Percentiles rank a stretch among this genome's conserved stretches.
These are phyloP conservation scores for Parapristionchus giblindavisi DNA, from an alignment of 2,888 invertebrate species.

Conservation along the genomic window DNA sequence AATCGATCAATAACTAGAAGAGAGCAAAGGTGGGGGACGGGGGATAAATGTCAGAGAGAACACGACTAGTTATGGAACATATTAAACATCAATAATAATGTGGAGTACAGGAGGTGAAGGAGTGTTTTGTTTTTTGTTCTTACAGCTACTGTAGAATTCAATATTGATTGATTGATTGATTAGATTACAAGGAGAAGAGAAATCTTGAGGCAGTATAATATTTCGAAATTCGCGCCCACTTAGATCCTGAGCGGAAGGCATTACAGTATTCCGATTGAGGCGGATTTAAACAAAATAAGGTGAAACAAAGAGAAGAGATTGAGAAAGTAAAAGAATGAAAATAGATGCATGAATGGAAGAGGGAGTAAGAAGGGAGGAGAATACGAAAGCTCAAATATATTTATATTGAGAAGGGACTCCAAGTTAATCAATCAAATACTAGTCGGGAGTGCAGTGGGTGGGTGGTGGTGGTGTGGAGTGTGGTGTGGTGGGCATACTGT, in stretches of 20 bases:
- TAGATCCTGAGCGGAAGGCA: slow-evolving; percentile 26
- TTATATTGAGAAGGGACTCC: slow-evolving; percentile 14
- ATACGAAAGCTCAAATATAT: slow-evolving; percentile 25
- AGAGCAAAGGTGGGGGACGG: neutral
- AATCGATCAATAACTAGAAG: slow-evolving; percentile 26
- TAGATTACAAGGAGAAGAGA: slow-evolving; percentile 21
- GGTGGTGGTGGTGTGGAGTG: slow-evolving; percentile 7
- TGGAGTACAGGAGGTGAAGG: neutral
- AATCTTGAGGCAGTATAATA: slow-evolving; percentile 17
- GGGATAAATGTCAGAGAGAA: too few species aligned
- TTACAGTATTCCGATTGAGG: slow-evolving; percentile 24
- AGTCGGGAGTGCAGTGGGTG: slow-evolving; percentile 5
- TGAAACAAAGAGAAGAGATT: too few species aligned
- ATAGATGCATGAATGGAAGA: slow-evolving; percentile 21
- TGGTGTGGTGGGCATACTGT: slow-evolving; percentile 17
- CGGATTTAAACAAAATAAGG: slow-evolving; percentile 14
- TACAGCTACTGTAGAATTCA: neutral
- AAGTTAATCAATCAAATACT: slow-evolving; percentile 11
- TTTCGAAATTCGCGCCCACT: slow-evolving; percentile 25
- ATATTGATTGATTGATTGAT: neutral
- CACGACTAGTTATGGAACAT: too few species aligned
- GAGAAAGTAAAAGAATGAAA: too few species aligned
- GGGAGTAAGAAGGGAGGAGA: neutral
- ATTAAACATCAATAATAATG: neutral
- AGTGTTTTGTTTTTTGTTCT: neutral